Evolutionary conservation across 2,888 invertebrate species (phyloP).

Genomic region (Muschampia plurimacula): DNA sequence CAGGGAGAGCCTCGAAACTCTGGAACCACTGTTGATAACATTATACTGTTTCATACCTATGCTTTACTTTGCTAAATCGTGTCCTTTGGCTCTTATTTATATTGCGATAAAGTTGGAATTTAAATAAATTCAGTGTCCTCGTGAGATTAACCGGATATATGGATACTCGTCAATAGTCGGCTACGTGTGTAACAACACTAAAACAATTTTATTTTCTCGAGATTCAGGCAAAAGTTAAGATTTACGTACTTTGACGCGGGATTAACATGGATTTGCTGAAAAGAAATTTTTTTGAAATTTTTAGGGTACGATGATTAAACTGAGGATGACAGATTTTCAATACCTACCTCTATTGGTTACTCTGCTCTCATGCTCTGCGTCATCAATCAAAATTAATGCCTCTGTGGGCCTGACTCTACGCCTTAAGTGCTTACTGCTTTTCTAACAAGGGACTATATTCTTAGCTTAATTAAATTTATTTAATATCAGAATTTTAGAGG

Average conservation of each 20-base stretch:
- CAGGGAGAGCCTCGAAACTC: slow-evolving; percentile 65
- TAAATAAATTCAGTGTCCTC: neutral
- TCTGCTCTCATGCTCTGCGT: no score
- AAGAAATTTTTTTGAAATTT: no score
- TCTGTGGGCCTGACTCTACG: no score
- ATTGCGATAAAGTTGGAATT: slow-evolving; percentile 44
- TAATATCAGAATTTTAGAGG: no score
- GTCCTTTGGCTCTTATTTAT: slow-evolving; percentile 20
- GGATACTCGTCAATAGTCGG: slow-evolving; percentile 65
- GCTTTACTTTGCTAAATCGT: neutral
- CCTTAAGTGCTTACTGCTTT: no score
- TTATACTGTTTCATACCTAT: slow-evolving; percentile 4
- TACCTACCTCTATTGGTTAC: no score
- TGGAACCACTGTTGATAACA: slow-evolving; percentile 25
- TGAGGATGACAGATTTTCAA: no score
- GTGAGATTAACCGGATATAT: slow-evolving; percentile 13
- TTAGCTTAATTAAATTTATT: no score
- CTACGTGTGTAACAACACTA: slow-evolving; percentile 62
- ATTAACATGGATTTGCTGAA: slow-evolving; percentile 4
- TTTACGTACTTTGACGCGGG: slow-evolving; percentile 59
- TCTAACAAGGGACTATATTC: no score
- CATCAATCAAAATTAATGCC: no score
- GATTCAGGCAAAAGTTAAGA: slow-evolving; percentile 75
- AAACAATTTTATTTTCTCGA: slow-evolving; percentile 73
- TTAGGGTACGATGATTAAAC: no score